These are phyloP conservation scores for Nephrotoma guestfalica DNA, from an alignment of 2,888 invertebrate species.

Conservation along the genomic window DNA sequence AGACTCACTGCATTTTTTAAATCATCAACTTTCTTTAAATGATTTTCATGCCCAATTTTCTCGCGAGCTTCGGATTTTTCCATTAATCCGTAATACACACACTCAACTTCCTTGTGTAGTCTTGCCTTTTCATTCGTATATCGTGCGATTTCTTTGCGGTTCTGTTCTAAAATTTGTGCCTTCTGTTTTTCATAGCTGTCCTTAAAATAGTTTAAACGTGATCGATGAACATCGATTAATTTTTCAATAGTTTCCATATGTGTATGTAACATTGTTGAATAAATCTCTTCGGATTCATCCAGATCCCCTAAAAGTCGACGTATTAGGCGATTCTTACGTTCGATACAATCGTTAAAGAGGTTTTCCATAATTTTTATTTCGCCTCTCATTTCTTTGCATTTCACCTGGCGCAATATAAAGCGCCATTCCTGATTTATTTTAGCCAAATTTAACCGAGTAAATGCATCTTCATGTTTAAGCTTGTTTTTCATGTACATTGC, in stretches of 20 bases:
- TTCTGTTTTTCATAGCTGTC: slow-evolving; percentile 41
- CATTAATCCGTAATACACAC: slow-evolving; percentile 43
- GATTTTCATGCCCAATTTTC: slow-evolving; percentile 30
- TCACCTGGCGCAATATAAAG: slow-evolving; percentile 55
- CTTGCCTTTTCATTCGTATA: slow-evolving; percentile 37
- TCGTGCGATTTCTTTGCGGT: slow-evolving; percentile 39
- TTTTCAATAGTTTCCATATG: slow-evolving; percentile 56
- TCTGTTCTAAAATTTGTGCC: slow-evolving; percentile 36
- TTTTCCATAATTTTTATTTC: slow-evolving; percentile 44
- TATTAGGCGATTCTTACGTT: slow-evolving; percentile 53
- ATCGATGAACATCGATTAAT: slow-evolving; percentile 35
- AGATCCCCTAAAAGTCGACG: slow-evolving; percentile 46
- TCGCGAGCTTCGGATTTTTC: slow-evolving; percentile 27
- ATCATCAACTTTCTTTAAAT: slow-evolving; percentile 37
- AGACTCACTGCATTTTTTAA: slow-evolving; percentile 33
- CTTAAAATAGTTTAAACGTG: slow-evolving; percentile 39
- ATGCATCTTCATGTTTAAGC: slow-evolving; percentile 65
- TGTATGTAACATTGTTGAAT: slow-evolving; percentile 52
- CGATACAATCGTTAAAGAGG: slow-evolving; percentile 34
- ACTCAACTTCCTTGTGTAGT: slow-evolving; percentile 41
- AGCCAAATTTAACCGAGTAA: slow-evolving; percentile 60
- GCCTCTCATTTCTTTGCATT: slow-evolving; percentile 56
- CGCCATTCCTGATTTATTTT: slow-evolving; percentile 81
- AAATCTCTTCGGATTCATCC: slow-evolving; percentile 57
- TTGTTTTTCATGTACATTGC: slow-evolving; percentile 75